Evolutionary conservation across 2,113 vertebrate species (phyloP).

Genomic region (Oncorhynchus mykiss): DNA sequence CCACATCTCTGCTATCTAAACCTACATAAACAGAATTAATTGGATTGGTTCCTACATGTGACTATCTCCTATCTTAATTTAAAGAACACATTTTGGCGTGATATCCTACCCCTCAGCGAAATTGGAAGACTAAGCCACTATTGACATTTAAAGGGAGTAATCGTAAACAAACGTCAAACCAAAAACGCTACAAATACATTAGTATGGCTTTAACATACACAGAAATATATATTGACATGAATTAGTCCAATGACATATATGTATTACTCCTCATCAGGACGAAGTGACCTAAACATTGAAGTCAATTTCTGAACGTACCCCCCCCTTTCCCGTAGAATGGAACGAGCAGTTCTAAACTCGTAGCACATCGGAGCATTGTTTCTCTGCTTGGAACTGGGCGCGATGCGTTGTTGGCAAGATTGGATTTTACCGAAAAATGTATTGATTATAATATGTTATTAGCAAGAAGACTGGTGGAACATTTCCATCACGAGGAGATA

Average conservation of each 20-base stretch:
- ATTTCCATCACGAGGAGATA: not conserved
- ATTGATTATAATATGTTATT: not conserved
- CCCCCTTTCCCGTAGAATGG: not conserved
- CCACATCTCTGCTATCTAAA: not conserved
- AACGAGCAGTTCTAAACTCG: not conserved
- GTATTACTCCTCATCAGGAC: no score
- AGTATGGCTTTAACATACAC: not conserved
- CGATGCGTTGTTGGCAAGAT: not conserved
- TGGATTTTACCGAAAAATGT: not conserved
- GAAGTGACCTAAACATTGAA: not conserved
- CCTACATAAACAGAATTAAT: no score
- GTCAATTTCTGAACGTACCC: not conserved
- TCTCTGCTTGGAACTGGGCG: not conserved
- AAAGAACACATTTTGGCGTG: no score
- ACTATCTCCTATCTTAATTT: no score
- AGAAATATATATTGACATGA: not conserved
- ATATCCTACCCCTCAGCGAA: not conserved
- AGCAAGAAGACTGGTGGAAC: not conserved
- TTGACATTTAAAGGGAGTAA: not conserved
- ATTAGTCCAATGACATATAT: not conserved
- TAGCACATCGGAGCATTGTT: slow-evolving; percentile 1
- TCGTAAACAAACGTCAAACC: not conserved
- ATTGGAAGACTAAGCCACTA: not conserved
- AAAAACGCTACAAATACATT: not conserved
- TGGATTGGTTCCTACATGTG: no score